Evolutionary conservation across 2,888 invertebrate species (phyloP), one percentile per base, ranked within the genome.

Genomic region (Catocala fraxini): DNA sequence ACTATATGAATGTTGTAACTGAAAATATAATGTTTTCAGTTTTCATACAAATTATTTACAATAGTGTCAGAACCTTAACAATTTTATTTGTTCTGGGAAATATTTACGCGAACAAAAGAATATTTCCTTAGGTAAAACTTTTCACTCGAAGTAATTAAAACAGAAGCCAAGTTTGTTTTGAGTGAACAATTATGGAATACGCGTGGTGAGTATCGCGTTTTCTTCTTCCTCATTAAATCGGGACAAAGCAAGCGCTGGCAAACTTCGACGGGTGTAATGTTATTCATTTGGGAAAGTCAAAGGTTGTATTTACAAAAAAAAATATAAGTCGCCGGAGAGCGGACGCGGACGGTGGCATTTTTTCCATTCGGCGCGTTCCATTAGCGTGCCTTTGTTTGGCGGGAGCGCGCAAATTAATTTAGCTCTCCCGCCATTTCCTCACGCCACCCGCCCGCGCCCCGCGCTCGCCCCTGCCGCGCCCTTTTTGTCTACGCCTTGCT

Each of bases 261-360:
- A 87, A 89, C 88, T 90, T 89, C 87, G 89, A 89, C 87, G 89
- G 89, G 89, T 92, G 92, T 93, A 92, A 93, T 92, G 93, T 92
- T 93, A 93, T 93, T 93, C 93, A 92, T 93, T 93, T 89, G 89
- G 86, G 88, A 90, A 90, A 93, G 93, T 93, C 94, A 94, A 93
- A 94, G 94, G 94, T 93, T 93, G 91, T 92, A 89, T 92, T 92
- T 90, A 86, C 89, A 86, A 87, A 91, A 92, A 89, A 84, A 42
- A 89, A 91, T 89, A 89, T 89, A 91, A 92, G 92, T 91, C 92
- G 87, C 87, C 89, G 84, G 89, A 92, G 92, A 93, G 92, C 92
- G 94, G 93, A 93, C 94, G 94, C 92, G 94, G 93, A 93, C 94
- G 94, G 93, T 93, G 94, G 94, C 94, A 94, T 94, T 94, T 94